Evolutionary conservation across 1,140 invertebrate genomes (phyloP), one percentile per base, ranked within the genome.

Genomic region (Agrilus planipennis): DNA sequence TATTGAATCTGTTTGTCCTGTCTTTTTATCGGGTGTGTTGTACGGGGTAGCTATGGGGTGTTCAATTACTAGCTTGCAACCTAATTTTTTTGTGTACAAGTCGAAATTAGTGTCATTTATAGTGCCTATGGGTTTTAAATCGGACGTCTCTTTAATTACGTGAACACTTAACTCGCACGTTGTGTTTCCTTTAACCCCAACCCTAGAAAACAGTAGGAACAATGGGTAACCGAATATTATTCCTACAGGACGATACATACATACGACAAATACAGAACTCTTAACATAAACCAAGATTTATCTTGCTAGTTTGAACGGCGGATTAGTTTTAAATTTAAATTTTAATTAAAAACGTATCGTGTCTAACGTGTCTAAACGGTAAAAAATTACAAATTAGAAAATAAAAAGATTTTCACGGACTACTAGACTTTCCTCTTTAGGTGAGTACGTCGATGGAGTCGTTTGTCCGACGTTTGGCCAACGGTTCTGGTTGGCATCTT

Each of bases 161-260:
- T 62, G 53, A 27, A 56, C 51, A 35, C 68, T 68, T 36, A 77
- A 50, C 23, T 70, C 63, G 54, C 76, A 79, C 11, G 71, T 73
- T 28, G 68, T 69, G 54, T 79, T 79, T 50, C 75, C 75, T 61
- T 71, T 72, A 29, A 62, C 52, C 46, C 68, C 64, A 41, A 77
- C 71, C 38, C 75, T 77, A 55, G 41, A 63, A 60, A 39, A 38
- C 17, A 39, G 46, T 21, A 20, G n/a, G n/a, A n/a, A n/a, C n/a
- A n/a, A n/a, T n/a, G n/a, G n/a, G n/a, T n/a, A n/a, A n/a, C n/a
- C n/a, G n/a, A n/a, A n/a, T n/a, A n/a, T n/a, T n/a, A n/a, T n/a
- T n/a, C n/a, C n/a, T n/a, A n/a, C n/a, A n/a, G n/a, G n/a, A n/a
- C n/a, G n/a, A n/a, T n/a, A 20, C 6, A 31, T 2, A 27, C 17